Conservation (phyloP, 2,797 vertebrate genomes). For the Natrix natrix region DNA sequence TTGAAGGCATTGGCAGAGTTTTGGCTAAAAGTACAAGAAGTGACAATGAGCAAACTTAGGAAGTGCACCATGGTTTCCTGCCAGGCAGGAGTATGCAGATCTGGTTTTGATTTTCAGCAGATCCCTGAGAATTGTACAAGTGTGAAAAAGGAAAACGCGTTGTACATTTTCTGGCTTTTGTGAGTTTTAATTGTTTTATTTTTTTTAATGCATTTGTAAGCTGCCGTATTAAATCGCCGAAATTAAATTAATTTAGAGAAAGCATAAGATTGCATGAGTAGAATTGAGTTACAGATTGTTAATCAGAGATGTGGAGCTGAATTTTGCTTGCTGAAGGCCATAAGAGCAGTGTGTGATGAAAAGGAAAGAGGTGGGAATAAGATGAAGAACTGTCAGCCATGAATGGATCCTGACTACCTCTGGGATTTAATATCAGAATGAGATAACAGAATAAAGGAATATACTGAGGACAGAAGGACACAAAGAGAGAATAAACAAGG, state of each 20-base stretch:
- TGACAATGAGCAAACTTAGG: not conserved
- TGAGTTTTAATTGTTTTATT: not conserved
- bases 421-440: not conserved
- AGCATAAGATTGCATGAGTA: not conserved
- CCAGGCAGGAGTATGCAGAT: not conserved
- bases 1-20: not conserved
- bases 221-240: not conserved
- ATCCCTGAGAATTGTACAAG: not conserved
- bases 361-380: not conserved
- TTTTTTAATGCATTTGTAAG: not conserved
- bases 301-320: not conserved
- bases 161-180: not conserved
- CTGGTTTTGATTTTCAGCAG: not conserved
- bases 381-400: not conserved
- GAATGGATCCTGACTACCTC: not conserved
- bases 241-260: not conserved
- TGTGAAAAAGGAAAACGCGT: not conserved
- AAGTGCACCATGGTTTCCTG: not conserved
- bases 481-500: not conserved
- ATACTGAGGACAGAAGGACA: not conserved
- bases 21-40: not conserved
- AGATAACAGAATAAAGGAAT: not conserved
- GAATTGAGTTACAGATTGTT: not conserved
- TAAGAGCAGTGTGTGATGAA: not conserved
- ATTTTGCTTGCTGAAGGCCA: not conserved